phyloP scores from a whole-genome alignment of 2,888 invertebrate genomes.

The Thymelicus acteon region DNA sequence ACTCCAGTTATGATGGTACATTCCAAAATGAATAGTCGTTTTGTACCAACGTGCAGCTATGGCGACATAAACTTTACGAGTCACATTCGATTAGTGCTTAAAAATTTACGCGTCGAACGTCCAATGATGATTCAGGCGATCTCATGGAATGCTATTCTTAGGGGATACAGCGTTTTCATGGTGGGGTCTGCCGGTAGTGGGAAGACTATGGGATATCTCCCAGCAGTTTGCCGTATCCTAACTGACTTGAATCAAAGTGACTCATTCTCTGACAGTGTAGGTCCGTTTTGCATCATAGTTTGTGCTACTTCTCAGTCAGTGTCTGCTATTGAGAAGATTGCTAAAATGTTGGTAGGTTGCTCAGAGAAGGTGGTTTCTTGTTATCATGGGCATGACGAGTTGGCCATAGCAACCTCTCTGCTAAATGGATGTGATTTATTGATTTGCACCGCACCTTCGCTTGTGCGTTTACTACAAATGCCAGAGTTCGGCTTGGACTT shows the following conservation, averaged over 20 bases:
- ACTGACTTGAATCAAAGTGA: constrained; percentile 61
- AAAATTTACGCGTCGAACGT: constrained; percentile 60
- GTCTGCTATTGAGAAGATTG: constrained; percentile 68
- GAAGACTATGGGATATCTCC: constrained; percentile 89
- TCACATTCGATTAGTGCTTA: constrained; percentile 60
- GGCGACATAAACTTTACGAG: constrained; percentile 65
- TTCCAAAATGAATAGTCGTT: constrained; percentile 63
- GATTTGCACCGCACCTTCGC: constrained; percentile 87
- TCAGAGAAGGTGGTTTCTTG: constrained; percentile 66
- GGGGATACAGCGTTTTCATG: constrained; percentile 87
- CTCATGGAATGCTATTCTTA: constrained; percentile 88
- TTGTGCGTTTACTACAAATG: constrained; percentile 70
- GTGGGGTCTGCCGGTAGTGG: constrained; percentile 86
- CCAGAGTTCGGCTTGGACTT: constrained; percentile 81
- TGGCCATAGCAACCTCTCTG: constrained; percentile 70
- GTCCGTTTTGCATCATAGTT: constrained; percentile 87
- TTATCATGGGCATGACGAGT: constrained; percentile 71
- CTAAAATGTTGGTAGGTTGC: constrained; percentile 67
- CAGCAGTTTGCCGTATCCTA: constrained; percentile 87
- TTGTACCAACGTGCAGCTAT: constrained; percentile 59
- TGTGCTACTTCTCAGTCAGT: constrained; percentile 86
- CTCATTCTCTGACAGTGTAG: constrained; percentile 65
- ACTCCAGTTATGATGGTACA: constrained; percentile 74
- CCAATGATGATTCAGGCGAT: constrained; percentile 87
- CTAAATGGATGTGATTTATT: constrained; percentile 89